phyloP scores from a whole-genome alignment of 2,113 vertebrate species.

The Girardinichthys multiradiatus region DNA sequence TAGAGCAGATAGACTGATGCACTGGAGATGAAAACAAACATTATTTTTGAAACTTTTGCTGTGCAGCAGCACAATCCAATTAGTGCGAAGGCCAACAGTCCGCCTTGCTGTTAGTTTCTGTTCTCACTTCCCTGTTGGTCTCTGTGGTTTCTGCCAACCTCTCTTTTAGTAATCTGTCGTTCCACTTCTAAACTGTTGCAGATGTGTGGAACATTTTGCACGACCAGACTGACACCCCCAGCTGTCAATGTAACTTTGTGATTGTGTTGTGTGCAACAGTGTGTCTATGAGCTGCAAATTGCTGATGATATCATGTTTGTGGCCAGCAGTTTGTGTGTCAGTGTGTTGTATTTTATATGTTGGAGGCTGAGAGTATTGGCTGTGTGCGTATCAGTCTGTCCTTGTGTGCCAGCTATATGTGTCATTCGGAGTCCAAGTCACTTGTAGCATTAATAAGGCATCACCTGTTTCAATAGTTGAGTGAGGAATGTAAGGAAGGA shows the following conservation, averaged over 20 bases:
- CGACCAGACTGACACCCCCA: conserved; percentile 32
- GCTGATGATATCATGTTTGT: conserved; percentile 16
- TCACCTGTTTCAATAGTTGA: conserved; percentile 25
- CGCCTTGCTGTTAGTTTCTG: conserved; percentile 44
- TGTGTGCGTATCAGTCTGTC: conserved; percentile 8
- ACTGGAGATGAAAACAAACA: conserved; percentile 4
- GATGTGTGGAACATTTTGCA: conserved; percentile 48
- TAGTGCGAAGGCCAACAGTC: conserved; percentile 50
- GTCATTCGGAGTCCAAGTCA: neutral
- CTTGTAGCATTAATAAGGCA: conserved; percentile 38
- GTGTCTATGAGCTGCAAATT: conserved; percentile 11
- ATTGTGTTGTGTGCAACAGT: conserved; percentile 3
- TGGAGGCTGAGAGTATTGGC: neutral
- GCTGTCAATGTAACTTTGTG: conserved; percentile 30
- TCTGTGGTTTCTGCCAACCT: conserved; percentile 20
- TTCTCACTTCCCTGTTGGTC: conserved; percentile 61
- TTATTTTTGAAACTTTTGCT: conserved; percentile 54
- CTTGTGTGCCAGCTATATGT: conserved; percentile 17
- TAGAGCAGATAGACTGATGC: conserved; percentile 17
- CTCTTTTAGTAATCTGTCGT: conserved; percentile 35
- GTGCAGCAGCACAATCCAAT: conserved; percentile 36
- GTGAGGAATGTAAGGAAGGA: conserved; percentile 5
- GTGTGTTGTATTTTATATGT: neutral
- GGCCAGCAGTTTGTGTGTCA: neutral
- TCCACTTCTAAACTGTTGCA: conserved; percentile 42